Evolutionary conservation across 2,113 vertebrate species (phyloP).

Genomic region (Herpetotheres cachinnans): DNA sequence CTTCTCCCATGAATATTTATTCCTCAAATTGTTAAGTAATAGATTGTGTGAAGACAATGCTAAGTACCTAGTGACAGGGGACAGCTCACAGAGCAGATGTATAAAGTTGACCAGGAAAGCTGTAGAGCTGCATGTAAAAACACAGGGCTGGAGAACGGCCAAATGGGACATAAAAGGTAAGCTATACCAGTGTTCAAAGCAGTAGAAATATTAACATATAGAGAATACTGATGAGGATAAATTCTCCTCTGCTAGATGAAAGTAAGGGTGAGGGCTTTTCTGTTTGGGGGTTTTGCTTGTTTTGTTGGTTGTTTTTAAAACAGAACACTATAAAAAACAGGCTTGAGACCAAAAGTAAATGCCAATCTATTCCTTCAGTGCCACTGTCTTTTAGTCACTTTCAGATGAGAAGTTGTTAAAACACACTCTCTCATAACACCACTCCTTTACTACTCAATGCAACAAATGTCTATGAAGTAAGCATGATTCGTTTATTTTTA

Average conservation of each 20-base stretch:
- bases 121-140: conserved; percentile 68
- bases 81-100: conserved; percentile 58
- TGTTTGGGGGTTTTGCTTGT: neutral
- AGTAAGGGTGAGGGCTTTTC: neutral
- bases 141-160: neutral
- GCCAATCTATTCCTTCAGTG: neutral
- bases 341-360: neutral
- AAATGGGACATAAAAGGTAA: neutral
- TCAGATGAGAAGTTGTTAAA: neutral
- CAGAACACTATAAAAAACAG: neutral
- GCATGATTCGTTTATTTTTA: neutral
- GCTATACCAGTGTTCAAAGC: neutral
- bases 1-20: neutral
- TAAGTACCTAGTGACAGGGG: conserved; percentile 73
- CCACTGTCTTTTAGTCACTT: neutral
- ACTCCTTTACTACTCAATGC: neutral
- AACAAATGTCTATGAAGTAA: neutral
- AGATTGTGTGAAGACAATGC: neutral
- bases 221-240: neutral
- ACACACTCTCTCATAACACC: neutral
- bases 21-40: neutral
- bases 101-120: conserved; percentile 79
- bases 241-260: neutral
- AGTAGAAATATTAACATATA: neutral
- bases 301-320: neutral